Conservation (phyloP, 2,113 vertebrate genomes). For the Brachypteracias leptosomus region DNA sequence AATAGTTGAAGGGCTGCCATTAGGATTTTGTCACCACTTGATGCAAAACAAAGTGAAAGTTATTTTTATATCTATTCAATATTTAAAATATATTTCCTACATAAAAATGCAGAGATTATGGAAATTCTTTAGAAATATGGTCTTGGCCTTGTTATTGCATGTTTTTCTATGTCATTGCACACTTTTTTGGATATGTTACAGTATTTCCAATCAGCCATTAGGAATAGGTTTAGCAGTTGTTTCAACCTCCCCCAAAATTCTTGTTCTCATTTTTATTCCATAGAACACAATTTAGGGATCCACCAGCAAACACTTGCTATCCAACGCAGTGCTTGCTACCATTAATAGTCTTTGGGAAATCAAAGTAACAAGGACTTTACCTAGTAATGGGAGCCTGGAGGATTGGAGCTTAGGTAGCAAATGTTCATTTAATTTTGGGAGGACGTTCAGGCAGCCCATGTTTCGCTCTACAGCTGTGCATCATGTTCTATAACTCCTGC, state of each 20-base stretch:
- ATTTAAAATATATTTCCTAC: neutral
- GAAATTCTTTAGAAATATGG: slow-evolving; percentile 9
- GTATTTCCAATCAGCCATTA: slow-evolving; percentile 11
- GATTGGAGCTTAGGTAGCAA: neutral
- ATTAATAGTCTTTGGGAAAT: neutral
- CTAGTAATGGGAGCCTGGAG: neutral
- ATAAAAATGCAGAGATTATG: neutral
- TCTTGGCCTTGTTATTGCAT: neutral
- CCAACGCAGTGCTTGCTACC: neutral
- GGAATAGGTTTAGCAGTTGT: slow-evolving; percentile 33
- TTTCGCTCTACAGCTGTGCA: neutral
- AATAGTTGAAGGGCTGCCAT: neutral
- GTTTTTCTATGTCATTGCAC: neutral
- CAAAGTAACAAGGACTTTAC: neutral
- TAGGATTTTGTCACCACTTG: neutral
- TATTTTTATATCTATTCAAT: neutral
- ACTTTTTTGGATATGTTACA: neutral
- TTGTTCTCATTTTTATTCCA: neutral
- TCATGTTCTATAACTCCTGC: neutral
- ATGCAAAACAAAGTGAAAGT: neutral
- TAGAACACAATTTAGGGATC: neutral
- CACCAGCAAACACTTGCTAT: neutral
- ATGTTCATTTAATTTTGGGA: neutral
- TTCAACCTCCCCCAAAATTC: neutral
- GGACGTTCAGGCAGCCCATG: neutral